Percentiles rank a stretch among this genome's conserved stretches.
These are phyloP conservation scores for Drosophila prostipennis DNA, from an alignment of 2,888 invertebrate species.

Conservation along the genomic window DNA sequence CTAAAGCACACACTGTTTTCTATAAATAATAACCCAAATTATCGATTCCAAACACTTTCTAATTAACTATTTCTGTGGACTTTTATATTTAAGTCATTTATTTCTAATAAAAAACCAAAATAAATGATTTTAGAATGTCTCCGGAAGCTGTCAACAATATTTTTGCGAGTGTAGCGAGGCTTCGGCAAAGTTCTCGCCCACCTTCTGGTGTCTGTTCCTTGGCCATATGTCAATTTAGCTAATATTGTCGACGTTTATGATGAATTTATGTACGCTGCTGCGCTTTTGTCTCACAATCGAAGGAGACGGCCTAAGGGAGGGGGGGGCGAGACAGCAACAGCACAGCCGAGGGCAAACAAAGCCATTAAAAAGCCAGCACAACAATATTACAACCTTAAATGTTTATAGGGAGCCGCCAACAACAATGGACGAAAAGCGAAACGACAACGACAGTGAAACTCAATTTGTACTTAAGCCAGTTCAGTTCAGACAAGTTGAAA, in stretches of 20 bases:
- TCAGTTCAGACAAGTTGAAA: slow-evolving; percentile 47
- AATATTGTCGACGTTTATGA: slow-evolving; percentile 70
- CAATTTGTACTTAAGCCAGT: slow-evolving; percentile 62
- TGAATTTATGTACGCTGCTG: slow-evolving; percentile 63
- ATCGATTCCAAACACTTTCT: too few relatives aligned
- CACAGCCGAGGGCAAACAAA: slow-evolving; percentile 55
- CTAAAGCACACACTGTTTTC: too few relatives aligned
- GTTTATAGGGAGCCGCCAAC: slow-evolving; percentile 39
- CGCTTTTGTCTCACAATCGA: slow-evolving; percentile 50
- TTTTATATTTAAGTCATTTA: too few relatives aligned
- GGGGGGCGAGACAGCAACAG: slow-evolving; percentile 18
- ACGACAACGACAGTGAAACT: slow-evolving; percentile 54
- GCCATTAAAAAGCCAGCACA: slow-evolving; percentile 64
- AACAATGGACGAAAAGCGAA: slow-evolving; percentile 2
- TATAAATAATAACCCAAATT: too few relatives aligned
- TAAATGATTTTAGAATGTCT: too few relatives aligned
- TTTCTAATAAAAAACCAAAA: too few relatives aligned
- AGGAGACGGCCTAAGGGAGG: neutral
- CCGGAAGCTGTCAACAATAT: neutral
- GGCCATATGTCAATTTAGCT: slow-evolving; percentile 69
- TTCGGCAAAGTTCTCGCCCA: slow-evolving; percentile 17
- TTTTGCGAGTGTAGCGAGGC: neutral
- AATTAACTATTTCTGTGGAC: too few relatives aligned
- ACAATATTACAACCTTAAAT: slow-evolving; percentile 63
- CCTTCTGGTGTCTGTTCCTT: slow-evolving; percentile 30